Evolutionary conservation across 1,140 invertebrate genomes (phyloP), one percentile per base, ranked within the genome.

Genomic region (Dinoponera quadriceps): DNA sequence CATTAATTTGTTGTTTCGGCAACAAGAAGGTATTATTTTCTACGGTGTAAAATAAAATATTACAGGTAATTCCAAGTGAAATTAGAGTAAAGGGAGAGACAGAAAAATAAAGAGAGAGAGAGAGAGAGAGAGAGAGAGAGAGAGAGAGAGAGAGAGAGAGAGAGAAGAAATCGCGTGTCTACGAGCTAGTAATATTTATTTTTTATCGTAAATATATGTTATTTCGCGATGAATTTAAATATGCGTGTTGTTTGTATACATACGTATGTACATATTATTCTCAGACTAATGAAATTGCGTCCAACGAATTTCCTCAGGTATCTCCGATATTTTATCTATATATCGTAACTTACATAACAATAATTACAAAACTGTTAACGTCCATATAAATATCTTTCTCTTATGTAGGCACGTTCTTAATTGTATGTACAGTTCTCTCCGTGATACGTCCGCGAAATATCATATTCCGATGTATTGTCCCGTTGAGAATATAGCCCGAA

Each of bases 341-440:
- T 22, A 51, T 63, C 22, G 27, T 82, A 33, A 54, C 72, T 84
- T 69, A 75, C 57, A 60, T 72, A 60, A 83, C 80, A 63, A 80
- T 87, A 89, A 88, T 90, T 90, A 90, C 86, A 90, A 90, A 90
- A 90, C 81, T 83, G 88, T 74, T 86, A 89, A 83, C 82, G 72
- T 77, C 51, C 66, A 82, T 90, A 90, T 89, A 90, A 90, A 90
- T 90, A 90, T 87, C 54, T 83, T 55, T 90, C 83, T 88, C 60
- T 87, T 88, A 83, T 82, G 72, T 83, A 90, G 89, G 89, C 89
- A 90, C 87, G 69, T 90, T 74, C 80, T 90, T 90, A 83, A 88
- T 66, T 89, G 60, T 87, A 90, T 74, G 59, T 83, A 83, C 54
- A 87, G 18, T 44, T 69, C 54, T 59, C 11, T 73, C 62, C 71